Base-by-base conservation (phyloP, 1,140 invertebrate genomes). In the Caerostris extrusa region DNA sequence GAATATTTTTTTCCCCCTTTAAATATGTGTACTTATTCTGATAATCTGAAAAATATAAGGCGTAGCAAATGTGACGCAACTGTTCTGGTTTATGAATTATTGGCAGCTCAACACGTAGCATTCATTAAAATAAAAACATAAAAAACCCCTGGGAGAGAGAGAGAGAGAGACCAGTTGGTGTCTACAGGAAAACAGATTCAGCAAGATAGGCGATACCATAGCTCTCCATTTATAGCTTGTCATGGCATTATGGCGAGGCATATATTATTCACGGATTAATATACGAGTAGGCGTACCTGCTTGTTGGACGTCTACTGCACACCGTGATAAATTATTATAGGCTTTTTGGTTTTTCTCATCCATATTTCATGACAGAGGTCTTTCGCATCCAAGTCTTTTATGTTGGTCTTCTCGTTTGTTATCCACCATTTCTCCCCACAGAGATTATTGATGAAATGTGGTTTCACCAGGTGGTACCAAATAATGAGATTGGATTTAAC, bases 261-360 rank as follows among this genome's bases (percentile, higher is more conserved):
- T 88, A 61, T 50, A 64, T 88, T 64, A 88, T 88, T 88, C 86
- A 88, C 53, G 60, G 14, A 88, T 88, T 64, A 88, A 88, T 88
- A 88, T 88, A 53, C 86, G 61, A 88, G 86, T 14, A 88, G 86
- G 86, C 86, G 61, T 88, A 88, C 83, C 83, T 85, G 83, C 83
- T 17, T 58, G 83, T 57, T 57, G 83, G 83, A 60, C 12, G n/a
- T 50, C 55, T 5, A 17, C 77, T 50, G 8, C 14, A 61, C 50
- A 53, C 56, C 5, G 19, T 50, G 86, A 88, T 88, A 64, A 55
- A 88, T 88, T 88, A 64, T 88, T 88, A 88, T 88, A 64, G 86
- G 58, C 60, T 64, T 88, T 85, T 34, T 10, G 86, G 8, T 64
- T 88, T 85, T n/a, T 60, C 83, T 88, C 86, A 88, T 88, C 86